Base-by-base conservation (phyloP, 2,797 vertebrate genomes). In the Microtus obscurus region DNA sequence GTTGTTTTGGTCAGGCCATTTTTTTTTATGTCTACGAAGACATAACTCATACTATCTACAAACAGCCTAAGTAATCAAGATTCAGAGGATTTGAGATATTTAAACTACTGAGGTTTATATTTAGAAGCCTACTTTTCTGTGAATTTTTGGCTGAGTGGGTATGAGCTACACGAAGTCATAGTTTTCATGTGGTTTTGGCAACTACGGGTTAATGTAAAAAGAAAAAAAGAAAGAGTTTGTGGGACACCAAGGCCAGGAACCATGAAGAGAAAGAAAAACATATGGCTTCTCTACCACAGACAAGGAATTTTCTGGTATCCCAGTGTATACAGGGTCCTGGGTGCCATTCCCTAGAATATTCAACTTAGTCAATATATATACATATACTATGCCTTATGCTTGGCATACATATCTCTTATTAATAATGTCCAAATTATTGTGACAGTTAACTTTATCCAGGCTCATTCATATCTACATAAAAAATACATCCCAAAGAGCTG, bases 131-230 rank as follows among this genome's bases (percentile, higher is more conserved):
- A 88, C 94, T 1, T 81, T 97, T 77, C 97, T 97, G 97, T 98
- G 97, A 98, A 94, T 97, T 97, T 97, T 98, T 96, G 89, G 86
- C 96, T 98, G 90, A 96, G 92, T 97, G 4, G 91, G 97, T 96
- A 98, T 98, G 98, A 98, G 93, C 96, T 98, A 89, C 27, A 95
- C 97, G 92, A 98, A 98, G 97, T 98, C 96, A 91, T 76, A 96
- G 94, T 97, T 98, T 98, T 98, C 98, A 98, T 98, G 97, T 98
- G 98, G 98, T 98, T 98, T 90, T 97, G 94, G 97, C 98, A 98
- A 97, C 98, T 98, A 98, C 69, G 97, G 97, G 11, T 48, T n/a
- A 43, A 8, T 59, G 21, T 59, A 59, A 7, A 25, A 67, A 51
- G 48, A 85, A 77, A 48, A 77, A 95, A 95, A 67, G 77, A 97